Evolutionary conservation across 2,113 vertebrate genomes (phyloP), one percentile per base, ranked within the genome.

Genomic region (Nothocercus julius): DNA sequence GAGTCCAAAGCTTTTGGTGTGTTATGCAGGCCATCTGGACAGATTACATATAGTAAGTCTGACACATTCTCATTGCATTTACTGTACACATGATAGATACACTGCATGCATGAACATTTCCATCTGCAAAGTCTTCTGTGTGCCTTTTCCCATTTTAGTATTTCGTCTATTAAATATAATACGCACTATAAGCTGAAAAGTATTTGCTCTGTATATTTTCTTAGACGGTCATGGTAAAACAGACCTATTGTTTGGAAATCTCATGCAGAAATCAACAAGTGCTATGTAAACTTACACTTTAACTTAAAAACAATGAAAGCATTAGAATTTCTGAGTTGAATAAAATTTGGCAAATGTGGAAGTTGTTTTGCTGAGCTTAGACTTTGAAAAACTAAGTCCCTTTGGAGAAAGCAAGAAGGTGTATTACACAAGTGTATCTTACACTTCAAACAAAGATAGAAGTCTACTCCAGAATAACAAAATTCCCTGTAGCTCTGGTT

Each of bases 1-100:
- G 86, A 63, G 78, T 94, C 88, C 95, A 95, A 95, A 95, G 34
- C 64, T 96, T 94, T 94, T 54, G 76, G 79, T 96, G 94, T 90
- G 90, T 95, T 96, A 94, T 93, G 95, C 96, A 90, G 96, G 90
- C 96, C 96, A 96, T 96, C 96, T 96, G 96, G 96, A 88, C 92
- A 96, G 93, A 95, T 95, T 5, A 93, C 92, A 94, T 82, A 66
- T 5, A 96, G 87, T 24, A 93, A 94, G 96, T 96, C 96, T 96
- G 87, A 95, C 96, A 96, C 95, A 93, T 96, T 96, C 87, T 95
- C 90, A 93, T 77, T 15, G 54, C 68, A 96, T 96, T 95, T 95
- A 87, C 79, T 70, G 49, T 66, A 62, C 79, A 69, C 90, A 89
- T 63, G 66, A 96, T 94, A 87, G 34, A 82, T 64, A 92, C 59